A percentile compares a stretch with the other conserved stretches of the same genome.
Evolutionary conservation across 2,797 vertebrate genomes (phyloP).

Genomic region (Anomalospiza imberbis): DNA sequence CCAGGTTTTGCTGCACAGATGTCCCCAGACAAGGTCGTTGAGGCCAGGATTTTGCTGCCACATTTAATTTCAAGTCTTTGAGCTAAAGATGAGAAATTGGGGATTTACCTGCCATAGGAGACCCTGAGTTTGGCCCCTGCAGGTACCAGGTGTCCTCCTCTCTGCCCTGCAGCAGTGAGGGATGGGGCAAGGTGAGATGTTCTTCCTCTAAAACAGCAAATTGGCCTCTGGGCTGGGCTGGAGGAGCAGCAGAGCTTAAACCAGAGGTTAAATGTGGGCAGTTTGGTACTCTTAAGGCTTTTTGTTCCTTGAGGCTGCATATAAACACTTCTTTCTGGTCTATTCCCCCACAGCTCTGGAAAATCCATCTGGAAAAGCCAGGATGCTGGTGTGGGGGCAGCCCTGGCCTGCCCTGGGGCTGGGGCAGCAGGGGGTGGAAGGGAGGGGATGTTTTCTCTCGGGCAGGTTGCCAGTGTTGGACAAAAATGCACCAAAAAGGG

Average conservation of each 20-base stretch:
- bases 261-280: background rate
- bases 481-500: background rate
- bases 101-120: background rate
- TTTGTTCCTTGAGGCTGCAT: background rate
- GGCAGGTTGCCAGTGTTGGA: background rate
- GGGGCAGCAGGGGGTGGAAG: background rate
- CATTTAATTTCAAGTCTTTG: background rate
- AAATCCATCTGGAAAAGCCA: rapidly evolving
- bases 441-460: rapidly evolving
- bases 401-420: background rate
- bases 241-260: background rate
- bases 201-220: background rate
- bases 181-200: rapidly evolving
- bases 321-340: background rate
- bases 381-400: background rate
- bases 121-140: background rate
- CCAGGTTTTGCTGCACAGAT: background rate
- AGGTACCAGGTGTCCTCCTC: background rate
- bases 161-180: background rate
- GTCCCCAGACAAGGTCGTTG: background rate
- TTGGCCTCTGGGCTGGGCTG: background rate
- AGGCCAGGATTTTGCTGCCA: background rate
- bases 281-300: rapidly evolving
- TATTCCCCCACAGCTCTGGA: background rate
- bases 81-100: background rate